A percentile compares a stretch with the other conserved stretches of the same genome.
Evolutionary conservation across 2,888 invertebrate species (phyloP).

Genomic region (Epirrhoe alternata): DNA sequence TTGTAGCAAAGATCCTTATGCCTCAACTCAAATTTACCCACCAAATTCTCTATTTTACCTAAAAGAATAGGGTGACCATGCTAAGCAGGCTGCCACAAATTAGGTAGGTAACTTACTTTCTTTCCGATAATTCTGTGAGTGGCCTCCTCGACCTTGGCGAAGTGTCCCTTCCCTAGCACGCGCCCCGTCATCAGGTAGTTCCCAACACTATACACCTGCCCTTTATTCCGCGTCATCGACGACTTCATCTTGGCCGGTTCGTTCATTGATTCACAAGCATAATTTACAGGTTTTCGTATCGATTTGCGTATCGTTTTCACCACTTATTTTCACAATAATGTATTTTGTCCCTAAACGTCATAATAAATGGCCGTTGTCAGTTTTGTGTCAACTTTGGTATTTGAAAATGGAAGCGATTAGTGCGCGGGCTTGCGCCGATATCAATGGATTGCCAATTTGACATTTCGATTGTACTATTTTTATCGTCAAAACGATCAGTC

Average conservation of each 20-base stretch:
- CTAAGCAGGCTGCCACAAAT: no score
- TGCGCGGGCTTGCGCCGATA: conserved; percentile 30
- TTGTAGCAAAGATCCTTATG: no score
- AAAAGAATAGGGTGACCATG: no score
- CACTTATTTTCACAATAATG: conserved; percentile 33
- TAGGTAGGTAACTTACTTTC: conserved; percentile 82
- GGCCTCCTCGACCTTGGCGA: conserved; percentile 90
- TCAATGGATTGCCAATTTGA: conserved; percentile 54
- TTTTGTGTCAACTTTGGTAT: conserved; percentile 28
- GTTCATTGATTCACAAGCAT: conserved; percentile 70
- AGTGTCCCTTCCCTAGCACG: conserved; percentile 90
- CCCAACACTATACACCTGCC: conserved; percentile 86
- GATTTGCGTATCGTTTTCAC: conserved; percentile 23
- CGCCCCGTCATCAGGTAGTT: conserved; percentile 89
- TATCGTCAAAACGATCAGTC: conserved; percentile 51
- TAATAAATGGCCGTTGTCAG: conserved; percentile 30
- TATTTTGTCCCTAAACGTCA: conserved; percentile 41
- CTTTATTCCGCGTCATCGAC: conserved; percentile 64
- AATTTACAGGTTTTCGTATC: conserved; percentile 49
- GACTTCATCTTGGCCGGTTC: conserved; percentile 59
- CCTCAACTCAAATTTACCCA: no score
- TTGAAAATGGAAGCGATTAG: conserved; percentile 29
- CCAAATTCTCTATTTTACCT: no score
- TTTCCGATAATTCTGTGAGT: conserved; percentile 88
- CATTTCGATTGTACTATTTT: conserved; percentile 70